Percentiles rank a stretch among this genome's conserved stretches.
These are phyloP conservation scores for Diplosoma virens DNA, from an alignment of 23 tunicate species.

Conservation along the genomic window DNA sequence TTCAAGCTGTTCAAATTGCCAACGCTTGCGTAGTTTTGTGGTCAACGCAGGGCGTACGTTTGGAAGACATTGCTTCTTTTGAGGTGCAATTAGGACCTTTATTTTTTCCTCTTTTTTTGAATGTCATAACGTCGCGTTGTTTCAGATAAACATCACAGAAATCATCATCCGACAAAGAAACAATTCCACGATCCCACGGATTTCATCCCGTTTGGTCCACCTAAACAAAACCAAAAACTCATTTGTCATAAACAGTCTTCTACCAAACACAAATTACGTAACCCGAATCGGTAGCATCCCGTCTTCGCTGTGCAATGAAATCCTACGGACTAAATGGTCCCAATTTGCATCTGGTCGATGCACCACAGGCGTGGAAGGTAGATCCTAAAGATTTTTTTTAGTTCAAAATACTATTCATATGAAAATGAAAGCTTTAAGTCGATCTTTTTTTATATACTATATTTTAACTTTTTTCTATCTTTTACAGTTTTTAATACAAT, in stretches of 20 bases:
- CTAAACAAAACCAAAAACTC: not conserved
- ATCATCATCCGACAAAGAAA: not conserved
- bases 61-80: no score
- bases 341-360: not conserved
- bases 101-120: no score
- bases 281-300: not conserved
- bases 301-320: not conserved
- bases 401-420: not conserved
- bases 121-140: no score
- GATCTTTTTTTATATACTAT: not conserved
- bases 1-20: no score
- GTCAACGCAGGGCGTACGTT: no score
- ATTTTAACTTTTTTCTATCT: not conserved
- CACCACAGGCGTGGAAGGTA: not conserved
- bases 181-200: no score
- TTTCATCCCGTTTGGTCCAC: not conserved
- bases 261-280: conserved; percentile 6
- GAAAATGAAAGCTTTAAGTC: not conserved
- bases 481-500: not conserved
- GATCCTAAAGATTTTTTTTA: not conserved
- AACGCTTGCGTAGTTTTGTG: no score
- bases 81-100: no score
- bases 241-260: not conserved
- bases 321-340: not conserved
- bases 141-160: not conserved